Evolutionary conservation across 2,888 invertebrate species (phyloP), one percentile per base, ranked within the genome.

Genomic region (Leucophenga montana): DNA sequence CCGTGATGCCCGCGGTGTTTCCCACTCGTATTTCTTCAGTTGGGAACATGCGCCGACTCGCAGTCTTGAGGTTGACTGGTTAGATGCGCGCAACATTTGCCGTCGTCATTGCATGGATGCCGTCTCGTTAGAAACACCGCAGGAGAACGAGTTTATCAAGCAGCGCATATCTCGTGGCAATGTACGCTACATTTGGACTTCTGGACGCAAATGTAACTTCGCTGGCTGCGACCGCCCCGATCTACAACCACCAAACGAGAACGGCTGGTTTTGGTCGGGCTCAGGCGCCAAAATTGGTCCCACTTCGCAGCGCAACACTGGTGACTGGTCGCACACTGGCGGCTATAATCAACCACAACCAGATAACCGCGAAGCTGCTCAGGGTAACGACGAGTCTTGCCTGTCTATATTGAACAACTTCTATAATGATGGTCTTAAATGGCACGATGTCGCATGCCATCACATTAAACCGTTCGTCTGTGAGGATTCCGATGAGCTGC

Each of bases 191-290:
- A 96, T 97, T 85, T 97, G 96, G 96, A 96, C 96, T 0, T 95
- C 95, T 11, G 96, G 96, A 1, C 93, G 96, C 75, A 96, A 96
- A 88, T 97, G 96, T 86, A 96, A 97, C 89, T 97, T 97, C 87
- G 95, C 95, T 73, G 96, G 96, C 53, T 97, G 95, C 88, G 94
- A 95, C 89, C 91, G 95, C 68, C 89, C 93, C 62, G 95, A 95
- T 89, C 90, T 95, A 83, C 94, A 95, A 89, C 95, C 95, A n/a
- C 92, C 94, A 73, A 94, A 94, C 86, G 92, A 94, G 78, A 94
- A 95, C 88, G 95, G 95, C 69, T 97, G 96, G 96, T 97, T 97
- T 92, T 97, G 96, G 96, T 95, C 95, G 6, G 96, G 96, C 75
- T 96, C 96, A 9, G 96, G 96, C 39, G 96, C 94, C 73, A 96